These are phyloP conservation scores for Rhyacophila brunnea DNA, from an alignment of 1,140 invertebrate species.

Conservation along the genomic window DNA sequence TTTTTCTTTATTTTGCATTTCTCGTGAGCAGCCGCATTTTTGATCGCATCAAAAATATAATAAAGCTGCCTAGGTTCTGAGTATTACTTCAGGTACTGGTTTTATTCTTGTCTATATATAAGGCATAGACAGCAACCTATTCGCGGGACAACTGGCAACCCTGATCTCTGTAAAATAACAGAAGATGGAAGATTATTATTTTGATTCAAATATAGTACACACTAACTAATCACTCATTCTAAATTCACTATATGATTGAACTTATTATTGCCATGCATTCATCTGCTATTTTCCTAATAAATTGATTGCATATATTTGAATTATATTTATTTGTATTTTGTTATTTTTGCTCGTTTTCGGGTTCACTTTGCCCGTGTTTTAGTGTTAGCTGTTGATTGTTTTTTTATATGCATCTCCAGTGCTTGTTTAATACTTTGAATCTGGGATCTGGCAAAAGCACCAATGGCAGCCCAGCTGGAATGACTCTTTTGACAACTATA, in stretches of 20 bases:
- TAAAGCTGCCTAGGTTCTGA: conserved; percentile 68
- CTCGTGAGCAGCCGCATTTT: conserved; percentile 3
- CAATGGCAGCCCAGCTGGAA: conserved; percentile 12
- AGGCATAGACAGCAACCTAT: no score
- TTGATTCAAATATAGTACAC: no score
- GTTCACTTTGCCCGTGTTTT: not conserved
- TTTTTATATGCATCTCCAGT: conserved; percentile 58
- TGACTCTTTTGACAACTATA: no score
- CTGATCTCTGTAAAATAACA: no score
- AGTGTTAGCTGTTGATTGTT: not conserved
- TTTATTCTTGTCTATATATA: conserved; percentile 31
- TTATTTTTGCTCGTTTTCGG: not conserved
- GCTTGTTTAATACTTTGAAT: conserved; percentile 75
- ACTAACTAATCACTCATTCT: no score
- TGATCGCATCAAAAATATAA: conserved; percentile 9
- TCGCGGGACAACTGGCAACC: no score
- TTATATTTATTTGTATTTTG: not conserved
- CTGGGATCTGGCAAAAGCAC: conserved; percentile 38
- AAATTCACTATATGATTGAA: no score
- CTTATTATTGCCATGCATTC: no score
- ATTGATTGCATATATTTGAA: not conserved
- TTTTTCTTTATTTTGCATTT: conserved; percentile 13
- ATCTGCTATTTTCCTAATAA: not conserved
- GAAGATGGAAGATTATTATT: no score
- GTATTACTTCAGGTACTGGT: conserved; percentile 99